A percentile compares a stretch with the other conserved stretches of the same genome.
phyloP scores from a whole-genome alignment of 53 echinoderm and acorn worm genomes.

The Mesocentrotus franciscanus region DNA sequence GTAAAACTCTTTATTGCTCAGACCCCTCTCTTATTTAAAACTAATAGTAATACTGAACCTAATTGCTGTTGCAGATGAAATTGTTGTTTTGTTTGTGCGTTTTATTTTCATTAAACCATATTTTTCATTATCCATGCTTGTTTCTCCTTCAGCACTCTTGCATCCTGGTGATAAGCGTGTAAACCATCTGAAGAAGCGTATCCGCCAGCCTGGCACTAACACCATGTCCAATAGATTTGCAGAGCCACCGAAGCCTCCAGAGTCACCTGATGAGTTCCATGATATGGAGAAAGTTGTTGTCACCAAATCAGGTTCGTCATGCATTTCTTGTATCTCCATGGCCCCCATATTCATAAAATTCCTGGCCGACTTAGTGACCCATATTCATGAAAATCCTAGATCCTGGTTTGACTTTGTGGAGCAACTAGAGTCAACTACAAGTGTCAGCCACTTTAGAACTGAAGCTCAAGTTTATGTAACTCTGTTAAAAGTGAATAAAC shows the following conservation, averaged over 20 bases:
- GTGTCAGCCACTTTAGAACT: not conserved
- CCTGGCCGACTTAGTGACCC: too few relatives aligned
- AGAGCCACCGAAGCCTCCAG: conserved; percentile 82
- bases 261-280: conserved; percentile 75
- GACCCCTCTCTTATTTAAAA: not conserved
- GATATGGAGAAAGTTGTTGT: conserved; percentile 87
- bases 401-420: not conserved
- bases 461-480: too few relatives aligned
- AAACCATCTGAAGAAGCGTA: conserved; percentile 73
- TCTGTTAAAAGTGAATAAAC: too few relatives aligned
- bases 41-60: not conserved
- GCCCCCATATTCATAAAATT: not conserved
- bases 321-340: not conserved
- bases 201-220: conserved; percentile 83
- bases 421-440: not conserved
- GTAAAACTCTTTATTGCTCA: not conserved
- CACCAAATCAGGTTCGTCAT: conserved; percentile 74
- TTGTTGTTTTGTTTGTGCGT: too few relatives aligned
- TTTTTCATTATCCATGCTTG: not conserved
- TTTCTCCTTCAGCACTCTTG: conserved; percentile 75
- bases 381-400: not conserved
- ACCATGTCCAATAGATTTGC: conserved; percentile 89
- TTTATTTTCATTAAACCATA: not conserved
- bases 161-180: conserved; percentile 89
- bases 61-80: not conserved